These are phyloP conservation scores for Dryobota labecula DNA, from an alignment of 2,888 invertebrate species.

Conservation along the genomic window DNA sequence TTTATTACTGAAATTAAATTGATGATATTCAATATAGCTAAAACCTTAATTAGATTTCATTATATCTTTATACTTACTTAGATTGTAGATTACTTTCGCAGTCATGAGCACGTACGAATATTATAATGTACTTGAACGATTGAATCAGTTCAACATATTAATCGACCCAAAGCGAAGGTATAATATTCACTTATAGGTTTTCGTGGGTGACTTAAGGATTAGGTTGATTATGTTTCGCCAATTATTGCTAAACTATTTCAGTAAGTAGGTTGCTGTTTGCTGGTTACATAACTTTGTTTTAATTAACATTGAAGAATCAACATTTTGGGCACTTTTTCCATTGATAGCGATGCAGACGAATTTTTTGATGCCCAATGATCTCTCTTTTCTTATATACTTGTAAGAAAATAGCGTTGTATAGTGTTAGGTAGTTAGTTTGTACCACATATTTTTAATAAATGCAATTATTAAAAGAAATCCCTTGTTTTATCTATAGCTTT, in stretches of 20 bases:
- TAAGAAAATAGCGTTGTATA: too few relatives aligned
- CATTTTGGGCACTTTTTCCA: background rate
- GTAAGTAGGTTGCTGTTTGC: background rate
- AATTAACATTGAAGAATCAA: background rate
- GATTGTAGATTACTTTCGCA: constrained; percentile 38
- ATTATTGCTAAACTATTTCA: background rate
- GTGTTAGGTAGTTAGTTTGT: too few relatives aligned
- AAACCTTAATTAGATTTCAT: constrained; percentile 34
- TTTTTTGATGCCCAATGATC: background rate
- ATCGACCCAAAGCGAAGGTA: constrained; percentile 10
- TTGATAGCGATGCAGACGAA: background rate
- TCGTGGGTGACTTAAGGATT: constrained; percentile 13
- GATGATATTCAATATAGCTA: constrained; percentile 29
- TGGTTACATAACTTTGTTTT: constrained; percentile 39
- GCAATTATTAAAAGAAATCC: background rate
- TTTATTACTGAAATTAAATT: constrained; percentile 22
- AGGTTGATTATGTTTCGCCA: background rate
- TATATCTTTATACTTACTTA: constrained; percentile 26
- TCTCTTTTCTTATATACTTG: background rate
- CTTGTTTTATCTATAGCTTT: constrained; percentile 66
- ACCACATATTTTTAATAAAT: background rate
- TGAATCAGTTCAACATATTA: constrained; percentile 19
- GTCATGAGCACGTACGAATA: constrained; percentile 48
- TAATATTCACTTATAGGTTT: constrained; percentile 23
- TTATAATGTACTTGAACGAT: constrained; percentile 33